Evolutionary conservation across 2,113 vertebrate species (phyloP).

Genomic region (Manacus vitellinus): DNA sequence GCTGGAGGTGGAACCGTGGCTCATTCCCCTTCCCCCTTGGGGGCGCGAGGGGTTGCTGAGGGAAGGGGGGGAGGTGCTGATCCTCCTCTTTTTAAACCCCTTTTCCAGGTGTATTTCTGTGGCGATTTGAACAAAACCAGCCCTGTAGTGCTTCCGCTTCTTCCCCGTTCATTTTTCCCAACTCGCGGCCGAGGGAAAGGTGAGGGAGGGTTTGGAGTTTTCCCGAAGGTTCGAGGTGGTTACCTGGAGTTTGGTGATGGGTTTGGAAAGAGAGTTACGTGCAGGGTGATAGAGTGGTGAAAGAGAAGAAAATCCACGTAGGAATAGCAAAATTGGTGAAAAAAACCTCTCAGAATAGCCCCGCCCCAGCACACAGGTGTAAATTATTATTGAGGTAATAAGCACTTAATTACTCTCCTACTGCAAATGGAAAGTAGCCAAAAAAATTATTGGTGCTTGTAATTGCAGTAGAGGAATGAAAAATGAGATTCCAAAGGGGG

Average conservation of each 20-base stretch:
- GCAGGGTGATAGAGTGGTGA: background rate
- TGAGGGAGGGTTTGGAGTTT: background rate
- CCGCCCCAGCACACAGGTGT: fast-evolving
- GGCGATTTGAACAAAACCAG: background rate
- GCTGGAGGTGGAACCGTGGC: background rate
- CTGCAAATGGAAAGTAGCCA: background rate
- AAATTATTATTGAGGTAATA: background rate
- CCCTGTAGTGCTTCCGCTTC: fast-evolving
- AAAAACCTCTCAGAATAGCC: fast-evolving
- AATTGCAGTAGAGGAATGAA: background rate
- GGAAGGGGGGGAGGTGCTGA: background rate
- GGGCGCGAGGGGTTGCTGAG: background rate
- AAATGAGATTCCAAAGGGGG: background rate
- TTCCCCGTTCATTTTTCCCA: fast-evolving
- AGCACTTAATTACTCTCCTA: background rate
- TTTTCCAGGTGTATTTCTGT: background rate
- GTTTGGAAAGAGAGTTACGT: background rate
- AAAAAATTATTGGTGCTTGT: fast-evolving
- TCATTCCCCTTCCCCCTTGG: background rate
- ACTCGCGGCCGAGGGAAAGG: background rate
- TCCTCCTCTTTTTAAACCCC: background rate
- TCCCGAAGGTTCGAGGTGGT: background rate
- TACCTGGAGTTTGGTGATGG: background rate
- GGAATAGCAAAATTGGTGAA: background rate
- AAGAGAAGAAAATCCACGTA: fast-evolving